Evolutionary conservation across 1,140 invertebrate species (phyloP).

Genomic region (Halyomorpha halys): DNA sequence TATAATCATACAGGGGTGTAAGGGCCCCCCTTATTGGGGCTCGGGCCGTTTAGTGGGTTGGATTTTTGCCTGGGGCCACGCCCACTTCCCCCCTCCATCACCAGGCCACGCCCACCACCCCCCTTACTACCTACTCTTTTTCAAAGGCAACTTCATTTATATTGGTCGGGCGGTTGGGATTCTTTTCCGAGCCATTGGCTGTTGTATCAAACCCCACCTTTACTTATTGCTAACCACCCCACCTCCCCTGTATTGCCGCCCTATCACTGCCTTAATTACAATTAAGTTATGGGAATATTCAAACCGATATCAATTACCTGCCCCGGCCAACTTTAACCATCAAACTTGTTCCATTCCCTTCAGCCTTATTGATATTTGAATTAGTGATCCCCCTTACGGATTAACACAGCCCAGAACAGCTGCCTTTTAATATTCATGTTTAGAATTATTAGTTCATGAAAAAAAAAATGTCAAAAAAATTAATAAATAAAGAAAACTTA

Average conservation of each 20-base stretch:
- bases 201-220: constrained; percentile 22
- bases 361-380: too few relatives aligned
- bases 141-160: constrained; percentile 25
- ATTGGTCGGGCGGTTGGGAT: constrained; percentile 15
- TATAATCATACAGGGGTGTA: constrained; percentile 27
- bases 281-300: constrained; percentile 17
- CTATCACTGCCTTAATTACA: constrained; percentile 15
- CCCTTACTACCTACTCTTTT: constrained; percentile 19
- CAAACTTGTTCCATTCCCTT: neutral
- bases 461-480: too few relatives aligned
- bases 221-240: neutral
- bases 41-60: constrained; percentile 25
- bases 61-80: constrained; percentile 26
- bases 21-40: constrained; percentile 26
- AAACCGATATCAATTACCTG: constrained; percentile 18
- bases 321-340: constrained; percentile 7
- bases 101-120: neutral
- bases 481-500: neutral
- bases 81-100: constrained; percentile 18
- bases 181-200: constrained; percentile 24
- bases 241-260: constrained; percentile 4
- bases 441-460: neutral
- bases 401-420: too few relatives aligned
- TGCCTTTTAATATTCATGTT: neutral
- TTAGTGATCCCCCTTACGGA: too few relatives aligned